Evolutionary conservation across 2,888 invertebrate genomes (phyloP).

Genomic region (Chromoteleia sp.): DNA sequence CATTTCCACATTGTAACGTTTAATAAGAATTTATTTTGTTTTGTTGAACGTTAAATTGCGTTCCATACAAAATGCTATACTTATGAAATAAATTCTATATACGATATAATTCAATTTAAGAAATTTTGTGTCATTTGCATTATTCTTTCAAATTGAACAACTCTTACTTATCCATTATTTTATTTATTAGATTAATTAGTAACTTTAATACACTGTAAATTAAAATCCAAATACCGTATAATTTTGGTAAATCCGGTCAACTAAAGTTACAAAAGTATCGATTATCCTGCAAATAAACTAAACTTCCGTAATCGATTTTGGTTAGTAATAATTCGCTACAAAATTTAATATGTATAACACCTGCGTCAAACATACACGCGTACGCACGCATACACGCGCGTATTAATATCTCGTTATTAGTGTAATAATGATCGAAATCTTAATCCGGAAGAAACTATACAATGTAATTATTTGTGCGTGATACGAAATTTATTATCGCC

Average conservation of each 20-base stretch:
- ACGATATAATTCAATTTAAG: background rate
- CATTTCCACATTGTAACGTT: background rate
- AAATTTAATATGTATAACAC: background rate
- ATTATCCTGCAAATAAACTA: constrained; percentile 8
- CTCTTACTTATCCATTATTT: background rate
- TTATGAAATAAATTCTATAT: no score
- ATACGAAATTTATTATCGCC: constrained; percentile 2
- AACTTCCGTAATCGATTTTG: constrained; percentile 14
- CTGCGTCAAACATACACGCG: no score
- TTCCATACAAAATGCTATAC: no score
- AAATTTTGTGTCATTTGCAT: background rate
- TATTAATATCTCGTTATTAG: constrained; percentile 7
- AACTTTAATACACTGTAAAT: constrained; percentile 4
- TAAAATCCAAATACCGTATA: background rate
- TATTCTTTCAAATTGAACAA: background rate
- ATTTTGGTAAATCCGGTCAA: background rate
- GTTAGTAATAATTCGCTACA: background rate
- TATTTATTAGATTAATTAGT: constrained; percentile 4
- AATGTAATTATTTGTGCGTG: background rate
- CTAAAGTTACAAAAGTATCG: constrained; percentile 22
- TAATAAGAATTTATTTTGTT: background rate
- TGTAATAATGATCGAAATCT: constrained; percentile 3
- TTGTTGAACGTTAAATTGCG: background rate
- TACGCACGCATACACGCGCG: background rate
- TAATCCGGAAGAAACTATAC: background rate